Percentiles rank a stretch among this genome's conserved stretches.
These are phyloP conservation scores for Electrophaes corylata DNA, from an alignment of 2,888 invertebrate species.

Conservation along the genomic window DNA sequence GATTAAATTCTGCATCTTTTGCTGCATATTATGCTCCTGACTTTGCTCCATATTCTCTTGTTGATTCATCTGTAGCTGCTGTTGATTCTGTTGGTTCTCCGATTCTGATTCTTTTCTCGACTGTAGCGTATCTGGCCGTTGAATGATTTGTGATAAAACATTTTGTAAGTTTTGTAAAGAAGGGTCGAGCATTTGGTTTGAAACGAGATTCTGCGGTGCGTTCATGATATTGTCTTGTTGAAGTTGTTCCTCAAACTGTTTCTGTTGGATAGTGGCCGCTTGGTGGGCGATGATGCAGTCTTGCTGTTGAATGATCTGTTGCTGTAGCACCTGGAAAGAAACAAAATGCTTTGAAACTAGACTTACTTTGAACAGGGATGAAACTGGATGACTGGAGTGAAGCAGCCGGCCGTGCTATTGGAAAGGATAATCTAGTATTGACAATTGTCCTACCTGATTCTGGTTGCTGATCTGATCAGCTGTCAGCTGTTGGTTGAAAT, in stretches of 20 bases:
- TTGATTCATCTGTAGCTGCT: constrained; percentile 49
- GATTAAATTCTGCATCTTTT: constrained; percentile 66
- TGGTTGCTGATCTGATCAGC: constrained; percentile 69
- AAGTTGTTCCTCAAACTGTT: constrained; percentile 71
- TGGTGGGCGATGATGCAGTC: constrained; percentile 77
- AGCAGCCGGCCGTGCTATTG: neutral
- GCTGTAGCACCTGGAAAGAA: constrained; percentile 68
- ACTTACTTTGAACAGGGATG: constrained; percentile 2
- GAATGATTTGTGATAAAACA: constrained; percentile 75
- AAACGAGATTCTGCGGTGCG: constrained; percentile 68
- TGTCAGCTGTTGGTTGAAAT: constrained; percentile 65
- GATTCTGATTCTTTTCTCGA: constrained; percentile 74
- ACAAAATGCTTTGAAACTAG: constrained; percentile 4
- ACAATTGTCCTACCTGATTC: constrained; percentile 58
- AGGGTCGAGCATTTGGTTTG: constrained; percentile 77
- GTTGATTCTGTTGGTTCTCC: constrained; percentile 59
- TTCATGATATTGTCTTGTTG: constrained; percentile 68
- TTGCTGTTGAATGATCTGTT: constrained; percentile 80
- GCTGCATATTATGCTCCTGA: constrained; percentile 45
- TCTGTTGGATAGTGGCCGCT: constrained; percentile 77
- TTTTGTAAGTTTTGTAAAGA: constrained; percentile 79
- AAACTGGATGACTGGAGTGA: neutral
- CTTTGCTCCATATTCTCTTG: constrained; percentile 38
- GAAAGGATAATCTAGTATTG: neutral
- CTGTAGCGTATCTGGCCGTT: constrained; percentile 72